Evolutionary conservation across 1,140 invertebrate species (phyloP).

Genomic region (Trachymyrmex cornetzi): DNA sequence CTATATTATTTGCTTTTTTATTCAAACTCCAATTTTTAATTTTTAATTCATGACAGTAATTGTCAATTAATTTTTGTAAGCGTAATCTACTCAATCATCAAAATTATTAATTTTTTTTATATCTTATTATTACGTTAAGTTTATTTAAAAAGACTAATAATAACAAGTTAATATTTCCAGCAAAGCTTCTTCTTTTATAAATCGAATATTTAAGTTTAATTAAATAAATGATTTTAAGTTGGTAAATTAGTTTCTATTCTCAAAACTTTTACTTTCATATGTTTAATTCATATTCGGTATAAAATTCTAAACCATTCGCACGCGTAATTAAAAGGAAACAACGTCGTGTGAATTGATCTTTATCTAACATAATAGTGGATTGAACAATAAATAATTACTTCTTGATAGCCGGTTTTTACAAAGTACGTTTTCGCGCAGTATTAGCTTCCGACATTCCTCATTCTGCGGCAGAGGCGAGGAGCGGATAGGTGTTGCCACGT

Average conservation of each 20-base stretch:
- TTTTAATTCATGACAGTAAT: not conserved
- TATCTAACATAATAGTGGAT: not conserved
- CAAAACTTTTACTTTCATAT: not conserved
- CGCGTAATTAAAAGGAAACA: not conserved
- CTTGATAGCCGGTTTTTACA: not conserved
- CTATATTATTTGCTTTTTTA: slow-evolving; percentile 1
- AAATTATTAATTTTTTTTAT: slow-evolving; percentile 2
- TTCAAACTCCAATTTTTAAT: not conserved
- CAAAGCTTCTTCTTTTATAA: too few relatives aligned
- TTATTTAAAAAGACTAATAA: not conserved
- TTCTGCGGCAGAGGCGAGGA: slow-evolving; percentile 48
- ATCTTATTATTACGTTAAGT: not conserved
- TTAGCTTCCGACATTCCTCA: slow-evolving; percentile 29
- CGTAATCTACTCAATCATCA: not conserved
- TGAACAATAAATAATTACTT: not conserved
- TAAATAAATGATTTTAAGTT: not conserved
- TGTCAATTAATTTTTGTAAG: not conserved
- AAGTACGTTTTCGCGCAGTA: slow-evolving; percentile 18
- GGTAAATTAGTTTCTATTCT: not conserved
- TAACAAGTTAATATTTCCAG: not conserved
- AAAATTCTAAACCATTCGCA: not conserved
- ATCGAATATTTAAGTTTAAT: not conserved
- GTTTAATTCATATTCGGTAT: not conserved
- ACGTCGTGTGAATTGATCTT: not conserved
- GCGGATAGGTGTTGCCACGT: slow-evolving; percentile 72